A percentile compares a stretch with the other conserved stretches of the same genome.
phyloP scores from a whole-genome alignment of 2,888 invertebrate species.

The Tetanocera ferruginea region DNA sequence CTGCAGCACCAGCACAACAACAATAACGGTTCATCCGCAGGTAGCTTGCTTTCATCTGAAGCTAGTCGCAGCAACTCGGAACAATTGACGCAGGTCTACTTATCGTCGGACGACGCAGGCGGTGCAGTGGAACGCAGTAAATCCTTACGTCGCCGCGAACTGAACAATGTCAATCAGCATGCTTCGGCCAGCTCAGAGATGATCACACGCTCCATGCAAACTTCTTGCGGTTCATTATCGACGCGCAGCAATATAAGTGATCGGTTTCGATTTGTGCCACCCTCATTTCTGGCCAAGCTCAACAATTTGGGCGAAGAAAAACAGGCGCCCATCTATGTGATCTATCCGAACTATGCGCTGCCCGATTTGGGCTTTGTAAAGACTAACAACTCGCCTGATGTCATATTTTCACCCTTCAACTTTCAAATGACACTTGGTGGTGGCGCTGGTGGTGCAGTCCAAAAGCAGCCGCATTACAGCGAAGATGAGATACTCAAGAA shows the following conservation, averaged over 20 bases:
- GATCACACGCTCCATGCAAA: constrained; percentile 83
- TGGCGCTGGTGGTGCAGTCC: constrained; percentile 44
- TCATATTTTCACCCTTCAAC: constrained; percentile 77
- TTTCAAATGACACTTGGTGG: constrained; percentile 74
- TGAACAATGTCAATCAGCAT: constrained; percentile 56
- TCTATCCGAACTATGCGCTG: constrained; percentile 91
- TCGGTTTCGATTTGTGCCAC: constrained; percentile 76
- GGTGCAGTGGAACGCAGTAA: constrained; percentile 50
- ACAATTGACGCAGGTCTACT: constrained; percentile 63
- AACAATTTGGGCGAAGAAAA: constrained; percentile 74
- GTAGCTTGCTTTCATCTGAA: constrained; percentile 67
- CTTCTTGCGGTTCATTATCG: constrained; percentile 69
- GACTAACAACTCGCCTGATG: constrained; percentile 72
- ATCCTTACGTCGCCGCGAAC: constrained; percentile 44
- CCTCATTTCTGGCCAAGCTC: constrained; percentile 79
- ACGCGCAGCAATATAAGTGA: constrained; percentile 69
- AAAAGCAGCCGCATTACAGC: constrained; percentile 56
- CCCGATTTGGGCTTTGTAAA: constrained; percentile 89
- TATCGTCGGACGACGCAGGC: constrained; percentile 45
- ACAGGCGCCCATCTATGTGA: constrained; percentile 86
- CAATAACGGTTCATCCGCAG: constrained; percentile 67
- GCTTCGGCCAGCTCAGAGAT: constrained; percentile 69
- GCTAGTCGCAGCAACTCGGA: constrained; percentile 65
- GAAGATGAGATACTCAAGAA: constrained; percentile 86
- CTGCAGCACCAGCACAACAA: constrained; percentile 55